Base-by-base conservation (phyloP, 2,113 vertebrate genomes). In the Cinclus mexicanus region DNA sequence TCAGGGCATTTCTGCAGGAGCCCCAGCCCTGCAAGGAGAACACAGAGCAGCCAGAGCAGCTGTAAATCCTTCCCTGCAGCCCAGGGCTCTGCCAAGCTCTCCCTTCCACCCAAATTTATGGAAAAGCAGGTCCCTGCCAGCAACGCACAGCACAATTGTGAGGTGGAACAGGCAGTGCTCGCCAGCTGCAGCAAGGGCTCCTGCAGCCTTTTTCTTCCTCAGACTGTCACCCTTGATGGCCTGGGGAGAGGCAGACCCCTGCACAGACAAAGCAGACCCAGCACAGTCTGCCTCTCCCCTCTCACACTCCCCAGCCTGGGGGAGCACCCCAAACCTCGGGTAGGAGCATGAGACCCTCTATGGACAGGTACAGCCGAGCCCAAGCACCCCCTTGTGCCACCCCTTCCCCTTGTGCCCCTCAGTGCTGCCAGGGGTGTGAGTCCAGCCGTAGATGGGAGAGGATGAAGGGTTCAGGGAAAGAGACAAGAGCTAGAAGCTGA, bases 81-180 rank as follows among this genome's bases (percentile, higher is more conserved):
- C 88, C 92, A 23, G 90, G 87, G 93, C 76, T 92, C 95, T 96
- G 94, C 95, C 94, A 96, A 93, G 88, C 82, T 92, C 82, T 90
- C 93, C 93, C 85, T 97, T 96, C 85, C 92, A 88, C 90, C 94
- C 90, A 93, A 96, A 96, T 97, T 95, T 97, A 97, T 97, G 94
- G 96, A 93, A 91, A 94, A 89, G 88, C 59, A 7, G 87, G 83
- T 96, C 92, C 72, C 90, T 96, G 95, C 95, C 95, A 95, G 96
- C 17, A 0, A 56, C 49, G 33, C 81, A 21, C 83, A 82, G 93
- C 20, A 83, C 85, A 70, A 72, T 81, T 4, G 31, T 0, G 37
- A 92, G 94, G 92, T 56, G 44, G 93, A 95, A 68, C 85, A 93
- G 83, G 79, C 37, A 7, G 81, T 75, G 74, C 93, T 92, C 4